phyloP scores from a whole-genome alignment of 2,113 vertebrate genomes.

The Gallinago media region DNA sequence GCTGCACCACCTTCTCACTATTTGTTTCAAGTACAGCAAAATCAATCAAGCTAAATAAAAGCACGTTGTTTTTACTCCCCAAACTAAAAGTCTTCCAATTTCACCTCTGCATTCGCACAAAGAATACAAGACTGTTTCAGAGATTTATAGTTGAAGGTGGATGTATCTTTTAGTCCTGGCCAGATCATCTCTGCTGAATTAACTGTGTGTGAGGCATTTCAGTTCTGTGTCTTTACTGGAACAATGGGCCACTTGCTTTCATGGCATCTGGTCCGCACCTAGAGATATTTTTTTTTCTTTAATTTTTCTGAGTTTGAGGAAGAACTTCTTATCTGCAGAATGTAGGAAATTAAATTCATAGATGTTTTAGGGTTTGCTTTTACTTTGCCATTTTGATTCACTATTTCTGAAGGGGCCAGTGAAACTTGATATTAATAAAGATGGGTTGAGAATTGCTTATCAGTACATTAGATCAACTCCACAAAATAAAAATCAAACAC shows the following conservation, averaged over 20 bases:
- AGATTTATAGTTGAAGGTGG: neutral
- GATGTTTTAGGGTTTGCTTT: neutral
- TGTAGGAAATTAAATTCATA: neutral
- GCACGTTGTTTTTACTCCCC: neutral
- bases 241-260: fast-evolving
- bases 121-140: neutral
- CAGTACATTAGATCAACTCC: neutral
- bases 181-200: neutral
- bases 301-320: neutral
- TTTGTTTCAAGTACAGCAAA: neutral
- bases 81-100: neutral
- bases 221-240: neutral
- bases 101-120: neutral
- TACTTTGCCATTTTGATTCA: neutral
- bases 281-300: neutral
- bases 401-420: neutral
- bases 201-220: neutral
- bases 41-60: neutral
- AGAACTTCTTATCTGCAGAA: neutral
- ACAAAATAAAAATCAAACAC: neutral
- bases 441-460: neutral
- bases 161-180: neutral
- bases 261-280: neutral
- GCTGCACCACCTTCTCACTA: fast-evolving
- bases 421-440: neutral